Conservation (phyloP, 2,797 vertebrate species). For the Muscicapa striata region DNA sequence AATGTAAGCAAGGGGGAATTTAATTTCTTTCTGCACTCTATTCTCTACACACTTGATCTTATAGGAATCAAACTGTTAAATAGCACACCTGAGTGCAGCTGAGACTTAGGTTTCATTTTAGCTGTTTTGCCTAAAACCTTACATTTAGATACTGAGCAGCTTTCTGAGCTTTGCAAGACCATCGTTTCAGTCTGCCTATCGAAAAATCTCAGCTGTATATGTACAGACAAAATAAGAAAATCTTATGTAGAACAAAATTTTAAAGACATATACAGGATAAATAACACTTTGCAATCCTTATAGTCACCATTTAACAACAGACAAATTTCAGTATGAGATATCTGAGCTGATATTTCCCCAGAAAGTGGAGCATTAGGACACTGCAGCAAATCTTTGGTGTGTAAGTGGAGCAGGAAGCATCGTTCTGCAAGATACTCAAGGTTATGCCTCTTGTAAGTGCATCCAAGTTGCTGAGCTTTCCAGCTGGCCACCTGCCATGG, state of each 20-base stretch:
- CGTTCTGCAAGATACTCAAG: neutral
- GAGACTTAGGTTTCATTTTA: neutral
- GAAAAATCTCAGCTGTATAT: neutral
- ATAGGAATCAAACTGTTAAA: neutral
- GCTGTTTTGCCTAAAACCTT: neutral
- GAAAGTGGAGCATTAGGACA: neutral
- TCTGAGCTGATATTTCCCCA: neutral
- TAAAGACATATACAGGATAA: neutral
- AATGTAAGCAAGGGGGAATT: neutral
- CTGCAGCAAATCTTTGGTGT: neutral
- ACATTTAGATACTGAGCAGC: neutral
- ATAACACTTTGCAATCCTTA: neutral
- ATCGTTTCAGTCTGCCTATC: neutral
- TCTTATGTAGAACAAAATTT: neutral
- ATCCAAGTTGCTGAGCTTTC: slow-evolving; percentile 27
- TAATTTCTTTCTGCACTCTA: neutral
- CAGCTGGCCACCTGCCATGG: slow-evolving; percentile 41
- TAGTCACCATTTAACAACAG: neutral
- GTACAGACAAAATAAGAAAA: neutral
- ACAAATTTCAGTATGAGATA: neutral
- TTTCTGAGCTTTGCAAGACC: neutral
- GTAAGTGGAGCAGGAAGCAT: slow-evolving; percentile 12
- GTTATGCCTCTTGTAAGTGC: slow-evolving; percentile 21
- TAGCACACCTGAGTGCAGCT: neutral
- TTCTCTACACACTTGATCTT: neutral